Base-by-base conservation (phyloP, 1,140 invertebrate species). In the Rhizoglyphus robini region DNA sequence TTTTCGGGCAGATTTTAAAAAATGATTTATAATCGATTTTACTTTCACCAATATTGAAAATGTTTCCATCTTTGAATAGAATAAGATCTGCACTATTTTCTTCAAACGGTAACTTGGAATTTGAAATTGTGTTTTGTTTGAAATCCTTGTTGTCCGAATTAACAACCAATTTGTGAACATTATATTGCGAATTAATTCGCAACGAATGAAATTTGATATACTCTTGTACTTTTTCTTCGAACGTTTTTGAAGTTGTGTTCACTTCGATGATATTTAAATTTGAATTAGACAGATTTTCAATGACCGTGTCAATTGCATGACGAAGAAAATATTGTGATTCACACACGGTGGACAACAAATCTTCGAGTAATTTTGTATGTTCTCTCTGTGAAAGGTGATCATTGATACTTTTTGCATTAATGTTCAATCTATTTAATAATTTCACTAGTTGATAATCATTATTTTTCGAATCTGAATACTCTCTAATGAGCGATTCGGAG, bases 241-340 rank as follows among this genome's bases (percentile, higher is more conserved):
- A 31, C 15, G 67, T 31, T 64, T 71, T 70, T 4, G 71, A 67
- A 20, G 68, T 69, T 3, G 74, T 72, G 48, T 70, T 72, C 0
- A 87, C 76, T 79, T 96, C 92, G 4, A 83, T 77, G n/a, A 85
- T 78, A 71, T 88, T 90, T 2, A 94, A 72, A 70, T 86, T 87
- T 0, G 83, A 72, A 0, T 82, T 80, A 25, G 80, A 78, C 31
- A 79, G 81, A 73, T 96, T 96, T 76, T 95, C 90, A 18, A 86
- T 73, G 0, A 85, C 83, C 25, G 87, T 75, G 71, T 94, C 85
- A 8, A 86, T 69, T 46, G 82, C 75, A 0, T 83, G 65, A 32
- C 83, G 75, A 2, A 85, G 1, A 23, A 68, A 63, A 34, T 63
- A 48, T 57, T 70, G 69, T 5, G 61, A 63, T 47, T 48, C 41